Evolutionary conservation across 2,797 vertebrate genomes (phyloP).

Genomic region (Danio kyathit): DNA sequence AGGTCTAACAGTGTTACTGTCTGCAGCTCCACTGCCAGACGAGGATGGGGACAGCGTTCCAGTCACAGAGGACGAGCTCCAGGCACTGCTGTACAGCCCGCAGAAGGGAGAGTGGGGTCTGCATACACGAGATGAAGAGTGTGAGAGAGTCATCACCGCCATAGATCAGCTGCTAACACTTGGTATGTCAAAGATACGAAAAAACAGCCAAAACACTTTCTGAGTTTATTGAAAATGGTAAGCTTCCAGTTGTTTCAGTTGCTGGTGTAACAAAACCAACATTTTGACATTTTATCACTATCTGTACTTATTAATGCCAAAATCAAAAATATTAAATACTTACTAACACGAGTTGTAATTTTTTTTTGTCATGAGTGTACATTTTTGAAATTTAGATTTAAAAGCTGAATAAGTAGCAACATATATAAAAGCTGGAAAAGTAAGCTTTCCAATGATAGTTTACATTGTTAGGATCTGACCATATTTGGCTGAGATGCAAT

Average conservation of each 20-base stretch:
- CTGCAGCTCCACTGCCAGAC: slow-evolving; percentile 88
- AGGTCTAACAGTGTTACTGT: background rate
- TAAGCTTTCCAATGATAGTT: no score
- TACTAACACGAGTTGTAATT: no score
- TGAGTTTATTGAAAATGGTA: background rate
- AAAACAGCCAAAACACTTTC: background rate
- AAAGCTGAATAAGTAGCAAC: no score
- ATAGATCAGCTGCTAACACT: slow-evolving; percentile 93
- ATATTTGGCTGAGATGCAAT: no score
- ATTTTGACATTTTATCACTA: background rate
- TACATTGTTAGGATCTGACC: no score
- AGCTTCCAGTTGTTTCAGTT: background rate
- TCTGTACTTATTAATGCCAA: background rate
- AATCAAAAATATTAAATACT: background rate
- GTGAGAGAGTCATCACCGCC: slow-evolving; percentile 88
- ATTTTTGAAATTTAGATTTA: no score
- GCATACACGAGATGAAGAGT: slow-evolving; percentile 92
- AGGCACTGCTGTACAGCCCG: slow-evolving; percentile 90
- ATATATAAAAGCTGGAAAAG: no score
- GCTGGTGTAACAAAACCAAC: background rate
- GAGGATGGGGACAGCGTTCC: slow-evolving; percentile 93
- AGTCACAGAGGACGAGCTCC: slow-evolving; percentile 91
- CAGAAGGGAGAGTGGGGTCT: slow-evolving; percentile 97
- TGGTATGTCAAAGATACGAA: slow-evolving; percentile 75
- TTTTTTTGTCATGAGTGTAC: no score